phyloP scores from a whole-genome alignment of 1,140 invertebrate species.

The Drosophila ficusphila region DNA sequence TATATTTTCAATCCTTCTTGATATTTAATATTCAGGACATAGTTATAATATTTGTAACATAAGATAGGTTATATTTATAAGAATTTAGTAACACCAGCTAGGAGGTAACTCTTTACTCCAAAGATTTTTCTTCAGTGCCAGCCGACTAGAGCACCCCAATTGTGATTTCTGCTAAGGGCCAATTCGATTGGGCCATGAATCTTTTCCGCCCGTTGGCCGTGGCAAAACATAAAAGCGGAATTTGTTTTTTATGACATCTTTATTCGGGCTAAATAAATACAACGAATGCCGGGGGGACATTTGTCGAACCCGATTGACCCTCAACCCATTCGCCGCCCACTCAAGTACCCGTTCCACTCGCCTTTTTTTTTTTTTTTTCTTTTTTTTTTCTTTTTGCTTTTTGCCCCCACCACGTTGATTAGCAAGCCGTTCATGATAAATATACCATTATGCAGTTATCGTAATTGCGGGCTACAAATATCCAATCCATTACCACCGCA shows the following conservation, averaged over 20 bases:
- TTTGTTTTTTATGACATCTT: conserved; percentile 83
- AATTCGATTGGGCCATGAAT: conserved; percentile 77
- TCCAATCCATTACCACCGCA: conserved; percentile 22
- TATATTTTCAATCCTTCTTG: too few species aligned
- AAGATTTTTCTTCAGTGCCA: conserved; percentile 3
- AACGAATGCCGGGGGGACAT: conserved; percentile 70
- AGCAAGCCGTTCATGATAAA: conserved; percentile 75
- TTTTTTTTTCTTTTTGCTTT: too few species aligned
- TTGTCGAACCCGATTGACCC: conserved; percentile 12
- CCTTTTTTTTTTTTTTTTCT: too few species aligned
- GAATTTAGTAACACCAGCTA: too few species aligned
- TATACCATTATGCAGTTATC: conserved; percentile 70
- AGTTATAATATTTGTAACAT: too few species aligned
- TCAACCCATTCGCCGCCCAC: neutral
- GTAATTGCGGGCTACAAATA: conserved; percentile 52
- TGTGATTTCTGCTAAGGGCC: conserved; percentile 39
- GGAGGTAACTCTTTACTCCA: too few species aligned
- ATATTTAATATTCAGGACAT: too few species aligned
- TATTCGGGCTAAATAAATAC: conserved; percentile 79
- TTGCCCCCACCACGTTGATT: conserved; percentile 48
- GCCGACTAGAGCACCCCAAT: conserved; percentile 7
- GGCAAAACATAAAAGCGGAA: conserved; percentile 79
- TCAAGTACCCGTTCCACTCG: neutral
- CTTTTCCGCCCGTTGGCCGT: conserved; percentile 57
- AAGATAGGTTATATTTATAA: too few species aligned